phyloP scores from a whole-genome alignment of 2,797 vertebrate genomes.

The Miichthys miiuy region DNA sequence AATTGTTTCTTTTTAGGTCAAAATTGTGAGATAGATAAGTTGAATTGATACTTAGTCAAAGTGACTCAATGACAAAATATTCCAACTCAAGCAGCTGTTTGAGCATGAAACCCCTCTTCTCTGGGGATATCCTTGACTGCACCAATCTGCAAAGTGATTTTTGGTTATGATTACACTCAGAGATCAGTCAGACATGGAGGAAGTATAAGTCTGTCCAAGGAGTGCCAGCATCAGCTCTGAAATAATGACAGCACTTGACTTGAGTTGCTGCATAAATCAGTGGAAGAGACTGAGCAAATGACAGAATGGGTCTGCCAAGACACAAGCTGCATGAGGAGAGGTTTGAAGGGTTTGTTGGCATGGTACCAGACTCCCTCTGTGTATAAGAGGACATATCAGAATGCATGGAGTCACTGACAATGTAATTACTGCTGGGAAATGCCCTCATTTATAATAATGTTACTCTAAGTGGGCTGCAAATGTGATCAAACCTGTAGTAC shows the following conservation, averaged over 20 bases:
- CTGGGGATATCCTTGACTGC: slow-evolving; percentile 10
- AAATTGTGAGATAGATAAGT: no score
- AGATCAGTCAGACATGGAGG: slow-evolving; percentile 34
- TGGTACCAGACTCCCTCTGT: slow-evolving; percentile 18
- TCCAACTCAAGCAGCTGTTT: slow-evolving; percentile 23
- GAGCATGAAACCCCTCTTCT: neutral
- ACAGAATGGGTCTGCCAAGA: slow-evolving; percentile 25
- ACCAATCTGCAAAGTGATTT: neutral
- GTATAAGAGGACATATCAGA: neutral
- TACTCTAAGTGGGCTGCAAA: slow-evolving; percentile 1
- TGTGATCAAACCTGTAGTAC: neutral
- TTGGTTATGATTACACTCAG: slow-evolving; percentile 13
- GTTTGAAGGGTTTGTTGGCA: slow-evolving; percentile 28
- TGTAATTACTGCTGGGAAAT: slow-evolving; percentile 5
- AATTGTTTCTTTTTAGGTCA: no score
- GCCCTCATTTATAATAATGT: slow-evolving; percentile 13
- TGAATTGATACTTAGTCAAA: no score
- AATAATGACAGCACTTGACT: slow-evolving; percentile 51
- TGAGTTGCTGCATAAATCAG: slow-evolving; percentile 41
- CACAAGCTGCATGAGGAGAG: slow-evolving; percentile 22
- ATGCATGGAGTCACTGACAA: slow-evolving; percentile 11
- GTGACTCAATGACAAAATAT: slow-evolving; percentile 20
- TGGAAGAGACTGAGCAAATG: slow-evolving; percentile 18
- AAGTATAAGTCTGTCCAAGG: slow-evolving; percentile 29
- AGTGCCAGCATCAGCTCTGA: slow-evolving; percentile 26